Percentiles rank a stretch among this genome's conserved stretches.
phyloP scores from a whole-genome alignment of 2,888 invertebrate species.

The Stomorhina lunata region DNA sequence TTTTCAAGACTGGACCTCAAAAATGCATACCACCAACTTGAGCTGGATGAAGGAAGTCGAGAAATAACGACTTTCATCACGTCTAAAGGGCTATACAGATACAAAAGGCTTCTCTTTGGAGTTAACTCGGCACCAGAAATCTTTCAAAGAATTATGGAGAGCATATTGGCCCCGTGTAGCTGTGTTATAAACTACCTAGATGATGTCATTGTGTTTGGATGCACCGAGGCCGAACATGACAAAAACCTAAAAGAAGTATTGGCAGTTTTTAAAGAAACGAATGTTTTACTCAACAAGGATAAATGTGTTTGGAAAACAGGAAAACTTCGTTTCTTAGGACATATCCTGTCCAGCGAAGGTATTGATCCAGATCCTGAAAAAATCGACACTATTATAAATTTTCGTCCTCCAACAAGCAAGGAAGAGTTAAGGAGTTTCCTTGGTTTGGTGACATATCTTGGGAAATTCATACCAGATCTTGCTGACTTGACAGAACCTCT shows the following conservation, averaged over 20 bases:
- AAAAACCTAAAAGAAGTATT: conserved; percentile 64
- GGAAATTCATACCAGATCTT: conserved; percentile 69
- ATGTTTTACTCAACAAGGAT: conserved; percentile 68
- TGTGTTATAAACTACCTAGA: conserved; percentile 67
- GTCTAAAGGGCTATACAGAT: too few species aligned
- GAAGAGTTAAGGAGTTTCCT: conserved; percentile 73
- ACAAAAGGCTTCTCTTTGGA: too few species aligned
- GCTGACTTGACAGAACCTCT: conserved; percentile 64
- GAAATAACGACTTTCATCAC: too few species aligned
- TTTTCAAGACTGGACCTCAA: too few species aligned
- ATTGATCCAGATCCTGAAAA: neutral
- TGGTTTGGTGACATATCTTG: conserved; percentile 73
- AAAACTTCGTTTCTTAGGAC: too few species aligned
- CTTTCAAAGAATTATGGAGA: conserved; percentile 69
- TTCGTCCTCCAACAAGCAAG: conserved; percentile 67
- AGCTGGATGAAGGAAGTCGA: too few species aligned
- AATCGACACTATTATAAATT: neutral
- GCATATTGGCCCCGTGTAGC: conserved; percentile 68
- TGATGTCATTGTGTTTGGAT: neutral
- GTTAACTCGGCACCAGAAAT: too few species aligned
- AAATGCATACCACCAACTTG: too few species aligned
- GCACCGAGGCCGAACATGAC: conserved; percentile 69
- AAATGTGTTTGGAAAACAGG: conserved; percentile 66
- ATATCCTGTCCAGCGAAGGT: too few species aligned
- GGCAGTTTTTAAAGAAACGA: conserved; percentile 57